Base-by-base conservation (phyloP, 2,113 vertebrate genomes). In the Antennarius striatus region DNA sequence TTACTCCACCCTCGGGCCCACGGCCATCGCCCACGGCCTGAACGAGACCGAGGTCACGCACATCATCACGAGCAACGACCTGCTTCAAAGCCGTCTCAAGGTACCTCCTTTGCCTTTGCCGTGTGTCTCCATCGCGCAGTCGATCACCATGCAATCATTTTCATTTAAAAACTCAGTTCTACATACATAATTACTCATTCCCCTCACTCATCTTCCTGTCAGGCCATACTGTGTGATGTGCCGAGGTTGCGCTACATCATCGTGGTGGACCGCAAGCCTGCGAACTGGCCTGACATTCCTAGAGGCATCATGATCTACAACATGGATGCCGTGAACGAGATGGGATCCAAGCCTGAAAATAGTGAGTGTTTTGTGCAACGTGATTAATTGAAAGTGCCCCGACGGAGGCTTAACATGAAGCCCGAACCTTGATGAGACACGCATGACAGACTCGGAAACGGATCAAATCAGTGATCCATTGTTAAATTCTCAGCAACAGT, bases 1-100 rank as follows among this genome's bases (percentile, higher is more conserved):
- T 14, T 99, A 99, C 0, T 87, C 96, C 17, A 99, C 98, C 0
- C 90, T 99, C 8, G 97, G 98, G 80, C 96, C 95, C 15, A 85
- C 90, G 46, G 96, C 98, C 16, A 95, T 99, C 40, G 94, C 94
- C 10, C 98, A 99, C 16, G 98, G 97, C 13, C 90, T 99, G 40
- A 97, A 96, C 15, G 98, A 99, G 86, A 98, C 96, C 0, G 95
- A 96, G 78, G 93, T 99, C 85, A 98, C 96, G 15, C 97, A 96
- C 88, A 98, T 99, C 75, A 96, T 99, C 71, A 99, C 97, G 3
- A 99, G 97, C 81, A 98, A 95, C 83, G 96, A 98, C 60, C 67
- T 99, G 66, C 92, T 99, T 65, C 95, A 97, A 56, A 94, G 93
- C 71, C 97, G 97, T 57, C 70, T 99, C 73, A 98, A 96, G 96